A percentile compares a stretch with the other conserved stretches of the same genome.
Evolutionary conservation across 2,797 vertebrate genomes (phyloP).

Genomic region (Syndactyla subalaris): DNA sequence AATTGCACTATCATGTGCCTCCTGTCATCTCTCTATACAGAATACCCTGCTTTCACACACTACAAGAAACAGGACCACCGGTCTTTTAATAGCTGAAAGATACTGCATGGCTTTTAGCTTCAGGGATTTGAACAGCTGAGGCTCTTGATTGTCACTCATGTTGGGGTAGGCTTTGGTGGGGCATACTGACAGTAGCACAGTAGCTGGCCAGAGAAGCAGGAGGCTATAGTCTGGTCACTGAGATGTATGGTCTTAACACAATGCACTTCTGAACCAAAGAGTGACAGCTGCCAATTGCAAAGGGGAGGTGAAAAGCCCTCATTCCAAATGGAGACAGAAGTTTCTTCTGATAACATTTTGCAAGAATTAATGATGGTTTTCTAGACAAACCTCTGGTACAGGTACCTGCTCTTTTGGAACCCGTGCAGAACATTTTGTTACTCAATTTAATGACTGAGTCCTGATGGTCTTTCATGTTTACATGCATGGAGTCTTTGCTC

Average conservation of each 20-base stretch:
- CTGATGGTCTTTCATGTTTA: background rate
- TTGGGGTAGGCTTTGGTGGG: background rate
- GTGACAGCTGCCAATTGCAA: background rate
- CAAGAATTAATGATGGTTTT: background rate
- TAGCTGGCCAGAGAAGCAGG: background rate
- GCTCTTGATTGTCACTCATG: background rate
- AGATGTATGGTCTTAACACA: background rate
- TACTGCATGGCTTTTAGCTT: background rate
- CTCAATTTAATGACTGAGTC: background rate
- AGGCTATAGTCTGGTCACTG: background rate
- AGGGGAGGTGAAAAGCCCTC: background rate
- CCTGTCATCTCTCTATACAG: background rate
- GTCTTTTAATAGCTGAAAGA: slow-evolving; percentile 25
- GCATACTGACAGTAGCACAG: background rate
- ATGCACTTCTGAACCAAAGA: background rate
- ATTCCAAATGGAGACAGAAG: background rate
- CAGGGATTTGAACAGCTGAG: background rate
- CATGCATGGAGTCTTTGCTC: background rate
- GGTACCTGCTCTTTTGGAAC: background rate
- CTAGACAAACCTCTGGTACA: background rate
- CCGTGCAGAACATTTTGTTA: background rate
- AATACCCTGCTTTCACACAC: background rate
- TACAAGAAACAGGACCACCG: background rate
- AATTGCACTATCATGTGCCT: background rate
- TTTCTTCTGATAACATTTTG: background rate